These are phyloP conservation scores for Cariama cristata DNA, from an alignment of 2,113 vertebrate species.

Conservation along the genomic window DNA sequence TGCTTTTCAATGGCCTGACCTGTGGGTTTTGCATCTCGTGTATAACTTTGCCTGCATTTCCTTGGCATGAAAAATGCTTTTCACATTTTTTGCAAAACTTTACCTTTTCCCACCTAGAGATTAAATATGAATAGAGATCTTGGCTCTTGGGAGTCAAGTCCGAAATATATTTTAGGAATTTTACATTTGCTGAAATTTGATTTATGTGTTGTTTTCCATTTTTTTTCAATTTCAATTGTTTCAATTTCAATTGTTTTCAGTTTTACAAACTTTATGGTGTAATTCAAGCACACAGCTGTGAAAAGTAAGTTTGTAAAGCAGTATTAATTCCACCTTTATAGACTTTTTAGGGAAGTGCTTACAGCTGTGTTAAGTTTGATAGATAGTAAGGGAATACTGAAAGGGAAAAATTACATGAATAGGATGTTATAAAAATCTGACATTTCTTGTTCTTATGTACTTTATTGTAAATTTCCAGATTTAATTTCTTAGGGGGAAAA, in stretches of 20 bases:
- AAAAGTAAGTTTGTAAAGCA: neutral
- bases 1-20: neutral
- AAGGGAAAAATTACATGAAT: neutral
- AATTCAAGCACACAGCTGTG: neutral
- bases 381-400: conserved; percentile 1
- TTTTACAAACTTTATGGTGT: neutral
- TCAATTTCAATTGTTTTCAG: neutral
- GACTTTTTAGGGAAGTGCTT: neutral
- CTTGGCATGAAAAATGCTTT: neutral
- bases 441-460: neutral
- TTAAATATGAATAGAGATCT: neutral
- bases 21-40: neutral
- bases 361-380: neutral
- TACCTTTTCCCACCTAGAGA: neutral
- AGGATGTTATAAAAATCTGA: neutral
- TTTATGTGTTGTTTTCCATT: neutral
- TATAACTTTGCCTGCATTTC: neutral
- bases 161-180: neutral
- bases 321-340: neutral
- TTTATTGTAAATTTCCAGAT: neutral
- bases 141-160: neutral
- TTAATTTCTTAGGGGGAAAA: neutral
- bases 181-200: neutral
- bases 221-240: too few species aligned
- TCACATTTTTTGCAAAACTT: neutral